Conservation (phyloP, 2,113 vertebrate genomes). For the Antechinus flavipes region DNA sequence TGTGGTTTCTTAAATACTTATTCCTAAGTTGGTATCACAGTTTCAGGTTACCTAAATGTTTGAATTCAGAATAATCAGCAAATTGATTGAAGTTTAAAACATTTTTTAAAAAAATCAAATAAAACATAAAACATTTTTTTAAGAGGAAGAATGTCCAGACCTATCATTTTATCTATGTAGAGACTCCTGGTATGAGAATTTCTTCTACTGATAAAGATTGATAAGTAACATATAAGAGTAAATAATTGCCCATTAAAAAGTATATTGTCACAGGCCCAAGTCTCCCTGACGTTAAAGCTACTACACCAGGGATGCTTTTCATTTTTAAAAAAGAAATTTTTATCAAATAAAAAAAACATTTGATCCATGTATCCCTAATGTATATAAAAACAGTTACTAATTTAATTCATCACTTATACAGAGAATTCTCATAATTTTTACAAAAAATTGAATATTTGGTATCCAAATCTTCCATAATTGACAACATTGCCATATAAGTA, state of each 20-base stretch:
- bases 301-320: background rate
- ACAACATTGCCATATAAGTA: background rate
- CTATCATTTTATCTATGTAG: background rate
- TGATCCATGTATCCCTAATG: constrained; percentile 33
- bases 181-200: background rate
- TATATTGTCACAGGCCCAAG: background rate
- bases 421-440: constrained; percentile 15
- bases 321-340: background rate
- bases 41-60: background rate
- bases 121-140: background rate
- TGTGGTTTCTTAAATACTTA: constrained; percentile 31
- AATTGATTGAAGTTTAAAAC: constrained; percentile 41
- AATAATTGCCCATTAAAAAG: background rate
- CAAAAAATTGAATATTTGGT: background rate
- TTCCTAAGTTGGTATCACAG: constrained; percentile 19
- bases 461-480: background rate
- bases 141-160: background rate
- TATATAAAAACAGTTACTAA: constrained; percentile 27
- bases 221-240: background rate
- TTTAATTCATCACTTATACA: constrained; percentile 12
- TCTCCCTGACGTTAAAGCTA: too few relatives aligned
- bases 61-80: constrained; percentile 15
- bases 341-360: constrained; percentile 33
- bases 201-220: background rate
- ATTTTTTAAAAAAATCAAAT: constrained; percentile 30